phyloP scores from a whole-genome alignment of 2,888 invertebrate genomes.

The Zonitis immaculata region DNA sequence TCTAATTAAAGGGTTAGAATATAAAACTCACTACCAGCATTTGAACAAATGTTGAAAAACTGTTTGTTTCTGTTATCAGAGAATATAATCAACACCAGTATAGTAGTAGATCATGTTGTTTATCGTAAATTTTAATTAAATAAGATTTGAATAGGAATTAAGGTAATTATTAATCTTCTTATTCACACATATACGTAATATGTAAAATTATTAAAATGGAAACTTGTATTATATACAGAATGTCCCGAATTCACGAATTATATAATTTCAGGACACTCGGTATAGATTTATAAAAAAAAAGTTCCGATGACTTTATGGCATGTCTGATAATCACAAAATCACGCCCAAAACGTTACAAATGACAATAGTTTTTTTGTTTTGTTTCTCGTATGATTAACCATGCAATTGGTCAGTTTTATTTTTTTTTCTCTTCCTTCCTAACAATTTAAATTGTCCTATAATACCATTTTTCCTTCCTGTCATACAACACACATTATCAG shows the following conservation, averaged over 20 bases:
- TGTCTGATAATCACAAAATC: not conserved
- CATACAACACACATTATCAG: conserved; percentile 33
- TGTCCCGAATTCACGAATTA: too few species aligned
- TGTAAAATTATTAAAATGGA: too few species aligned
- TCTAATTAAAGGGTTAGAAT: conserved; percentile 31
- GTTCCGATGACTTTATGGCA: not conserved
- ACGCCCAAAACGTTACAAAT: not conserved
- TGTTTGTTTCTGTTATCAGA: not conserved
- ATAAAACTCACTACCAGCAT: conserved; percentile 25
- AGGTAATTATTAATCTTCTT: not conserved
- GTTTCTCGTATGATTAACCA: conserved; percentile 2
- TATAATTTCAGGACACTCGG: too few species aligned
- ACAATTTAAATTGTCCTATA: conserved; percentile 33
- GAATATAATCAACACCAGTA: not conserved
- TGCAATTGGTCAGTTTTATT: conserved; percentile 15
- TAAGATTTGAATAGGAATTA: not conserved
- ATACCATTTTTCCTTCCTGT: conserved; percentile 38
- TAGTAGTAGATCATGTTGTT: not conserved
- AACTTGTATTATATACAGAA: too few species aligned
- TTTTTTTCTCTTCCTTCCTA: too few species aligned
- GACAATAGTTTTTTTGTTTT: not conserved
- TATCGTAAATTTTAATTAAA: conserved; percentile 1
- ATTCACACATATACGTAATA: too few species aligned
- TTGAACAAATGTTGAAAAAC: conserved; percentile 5
- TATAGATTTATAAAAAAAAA: not conserved